phyloP scores from a whole-genome alignment of 1,140 invertebrate genomes.

The Reticulitermes speratus region DNA sequence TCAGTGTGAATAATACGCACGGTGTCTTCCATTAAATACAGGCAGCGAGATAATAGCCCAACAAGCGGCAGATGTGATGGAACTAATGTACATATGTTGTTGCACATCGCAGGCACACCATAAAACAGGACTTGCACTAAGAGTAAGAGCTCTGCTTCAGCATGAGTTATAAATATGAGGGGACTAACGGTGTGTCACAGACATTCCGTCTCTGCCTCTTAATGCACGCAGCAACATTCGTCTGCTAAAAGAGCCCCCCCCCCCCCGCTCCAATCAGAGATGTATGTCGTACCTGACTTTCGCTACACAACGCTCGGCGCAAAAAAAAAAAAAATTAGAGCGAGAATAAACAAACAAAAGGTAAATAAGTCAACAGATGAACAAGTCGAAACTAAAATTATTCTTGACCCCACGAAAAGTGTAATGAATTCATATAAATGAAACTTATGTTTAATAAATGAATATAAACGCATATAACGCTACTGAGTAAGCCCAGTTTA shows the following conservation, averaged over 20 bases:
- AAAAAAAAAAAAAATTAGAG: too few species aligned
- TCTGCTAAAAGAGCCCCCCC: not conserved
- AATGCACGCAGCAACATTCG: not conserved
- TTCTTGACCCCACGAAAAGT: too few species aligned
- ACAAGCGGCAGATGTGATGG: not conserved
- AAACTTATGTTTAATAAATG: too few species aligned
- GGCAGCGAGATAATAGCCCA: not conserved
- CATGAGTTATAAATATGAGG: not conserved
- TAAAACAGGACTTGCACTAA: not conserved
- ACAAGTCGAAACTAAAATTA: too few species aligned
- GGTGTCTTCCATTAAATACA: not conserved
- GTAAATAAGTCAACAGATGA: too few species aligned
- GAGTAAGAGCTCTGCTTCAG: not conserved
- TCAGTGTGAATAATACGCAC: not conserved
- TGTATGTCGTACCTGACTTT: too few species aligned
- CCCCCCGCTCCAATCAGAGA: too few species aligned
- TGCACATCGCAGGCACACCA: not conserved
- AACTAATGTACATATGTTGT: not conserved
- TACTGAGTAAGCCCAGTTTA: too few species aligned
- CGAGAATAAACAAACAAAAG: too few species aligned
- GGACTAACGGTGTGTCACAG: not conserved
- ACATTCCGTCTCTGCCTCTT: not conserved
- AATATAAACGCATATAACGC: too few species aligned
- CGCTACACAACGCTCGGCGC: too few species aligned
- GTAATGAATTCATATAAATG: too few species aligned